phyloP scores from a whole-genome alignment of 2,888 invertebrate genomes.

The Aleiodes alternator region DNA sequence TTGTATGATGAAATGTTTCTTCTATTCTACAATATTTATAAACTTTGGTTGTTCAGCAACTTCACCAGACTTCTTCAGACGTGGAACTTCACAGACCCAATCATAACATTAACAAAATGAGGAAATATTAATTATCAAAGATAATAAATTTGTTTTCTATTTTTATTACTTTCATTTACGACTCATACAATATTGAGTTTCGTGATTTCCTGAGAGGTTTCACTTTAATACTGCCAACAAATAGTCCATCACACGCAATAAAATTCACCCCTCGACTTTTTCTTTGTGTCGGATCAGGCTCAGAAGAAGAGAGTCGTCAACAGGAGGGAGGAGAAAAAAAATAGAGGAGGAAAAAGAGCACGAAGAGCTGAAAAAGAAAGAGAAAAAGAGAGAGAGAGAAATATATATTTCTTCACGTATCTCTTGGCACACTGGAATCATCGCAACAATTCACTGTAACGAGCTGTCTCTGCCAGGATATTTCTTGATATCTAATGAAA shows the following conservation, averaged over 20 bases:
- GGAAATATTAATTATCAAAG: neutral
- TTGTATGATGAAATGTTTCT: too few species aligned
- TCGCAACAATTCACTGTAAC: slow-evolving; percentile 12
- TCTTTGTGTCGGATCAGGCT: slow-evolving; percentile 19
- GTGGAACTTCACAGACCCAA: too few species aligned
- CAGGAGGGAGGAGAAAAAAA: too few species aligned
- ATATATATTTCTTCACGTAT: neutral
- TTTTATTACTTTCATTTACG: neutral
- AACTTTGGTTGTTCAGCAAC: too few species aligned
- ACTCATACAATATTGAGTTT: slow-evolving; percentile 1
- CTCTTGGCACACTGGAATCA: neutral
- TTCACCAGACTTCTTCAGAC: too few species aligned
- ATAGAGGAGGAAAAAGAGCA: too few species aligned
- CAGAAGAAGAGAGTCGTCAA: neutral
- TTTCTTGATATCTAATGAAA: slow-evolving; percentile 18
- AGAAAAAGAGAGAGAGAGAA: too few species aligned
- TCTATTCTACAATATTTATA: too few species aligned
- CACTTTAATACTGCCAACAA: slow-evolving; percentile 6
- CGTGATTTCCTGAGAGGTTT: slow-evolving; percentile 14
- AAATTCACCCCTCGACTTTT: slow-evolving; percentile 32
- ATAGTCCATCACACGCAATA: slow-evolving; percentile 13
- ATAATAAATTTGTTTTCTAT: neutral
- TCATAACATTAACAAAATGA: neutral
- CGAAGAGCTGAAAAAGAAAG: too few species aligned
- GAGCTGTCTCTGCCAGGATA: slow-evolving; percentile 16